Conservation (phyloP, 2,888 invertebrate genomes). For the Cephus sareptanus region DNA sequence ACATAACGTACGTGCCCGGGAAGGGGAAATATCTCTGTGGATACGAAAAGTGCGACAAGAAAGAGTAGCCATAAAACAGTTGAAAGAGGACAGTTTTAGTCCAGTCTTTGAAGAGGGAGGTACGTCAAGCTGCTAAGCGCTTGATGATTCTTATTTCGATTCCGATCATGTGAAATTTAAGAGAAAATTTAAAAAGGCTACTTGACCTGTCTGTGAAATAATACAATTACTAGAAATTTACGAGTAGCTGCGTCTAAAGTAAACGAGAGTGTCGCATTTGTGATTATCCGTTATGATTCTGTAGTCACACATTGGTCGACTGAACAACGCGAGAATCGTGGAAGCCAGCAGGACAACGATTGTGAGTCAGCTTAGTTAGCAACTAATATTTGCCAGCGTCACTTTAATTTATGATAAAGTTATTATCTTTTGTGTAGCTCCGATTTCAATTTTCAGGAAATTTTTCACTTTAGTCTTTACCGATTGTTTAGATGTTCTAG, state of each 20-base stretch:
- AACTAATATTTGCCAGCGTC: background rate
- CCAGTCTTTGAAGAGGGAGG: background rate
- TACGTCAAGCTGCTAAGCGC: background rate
- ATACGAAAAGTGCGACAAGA: background rate
- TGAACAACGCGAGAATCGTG: background rate
- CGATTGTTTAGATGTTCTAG: background rate
- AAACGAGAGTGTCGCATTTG: background rate
- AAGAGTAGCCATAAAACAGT: background rate
- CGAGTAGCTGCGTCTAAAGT: background rate
- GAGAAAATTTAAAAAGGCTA: slow-evolving; percentile 36
- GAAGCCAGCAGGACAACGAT: background rate
- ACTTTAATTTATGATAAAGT: background rate
- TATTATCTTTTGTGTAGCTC: background rate
- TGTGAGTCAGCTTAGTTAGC: background rate
- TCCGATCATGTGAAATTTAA: slow-evolving; percentile 40
- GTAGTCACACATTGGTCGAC: background rate
- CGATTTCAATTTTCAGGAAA: background rate
- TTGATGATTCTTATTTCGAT: slow-evolving; percentile 11
- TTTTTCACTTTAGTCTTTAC: background rate
- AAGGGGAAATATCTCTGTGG: background rate
- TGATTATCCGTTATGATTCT: background rate
- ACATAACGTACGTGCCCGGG: background rate
- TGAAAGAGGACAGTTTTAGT: background rate
- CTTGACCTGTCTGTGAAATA: slow-evolving; percentile 51
- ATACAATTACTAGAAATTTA: slow-evolving; percentile 25